These are phyloP conservation scores for Scelioninae gen. 1 DNA, from an alignment of 2,888 invertebrate species.

Conservation along the genomic window DNA sequence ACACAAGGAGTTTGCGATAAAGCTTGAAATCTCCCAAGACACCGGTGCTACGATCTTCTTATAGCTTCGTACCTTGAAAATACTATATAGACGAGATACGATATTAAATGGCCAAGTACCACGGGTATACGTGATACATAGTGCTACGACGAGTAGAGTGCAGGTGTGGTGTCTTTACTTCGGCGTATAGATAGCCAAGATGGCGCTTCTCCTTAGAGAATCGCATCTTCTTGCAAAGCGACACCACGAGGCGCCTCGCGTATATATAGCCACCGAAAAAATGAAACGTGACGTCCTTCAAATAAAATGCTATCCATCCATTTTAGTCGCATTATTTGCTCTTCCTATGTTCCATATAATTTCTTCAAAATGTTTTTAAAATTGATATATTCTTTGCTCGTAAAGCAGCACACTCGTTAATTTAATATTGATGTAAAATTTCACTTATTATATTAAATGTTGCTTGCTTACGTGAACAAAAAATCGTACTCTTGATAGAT, in stretches of 20 bases:
- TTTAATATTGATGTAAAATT: neutral
- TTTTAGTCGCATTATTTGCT: conserved; percentile 40
- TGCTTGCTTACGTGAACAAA: neutral
- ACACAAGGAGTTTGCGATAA: conserved; percentile 76
- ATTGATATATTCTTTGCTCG: conserved; percentile 24
- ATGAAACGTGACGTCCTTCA: conserved; percentile 64
- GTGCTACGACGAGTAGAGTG: conserved; percentile 65
- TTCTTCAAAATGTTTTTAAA: conserved; percentile 19
- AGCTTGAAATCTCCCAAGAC: conserved; percentile 68
- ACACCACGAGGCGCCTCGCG: conserved; percentile 66
- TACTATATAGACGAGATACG: conserved; percentile 71
- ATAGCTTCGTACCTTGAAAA: conserved; percentile 66
- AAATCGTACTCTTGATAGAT: neutral
- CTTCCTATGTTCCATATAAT: conserved; percentile 4
- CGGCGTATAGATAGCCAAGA: conserved; percentile 72
- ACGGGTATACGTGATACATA: conserved; percentile 70
- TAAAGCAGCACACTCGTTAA: neutral
- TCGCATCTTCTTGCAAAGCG: conserved; percentile 69
- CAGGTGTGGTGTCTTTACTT: conserved; percentile 69
- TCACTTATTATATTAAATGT: neutral
- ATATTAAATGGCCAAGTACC: conserved; percentile 75
- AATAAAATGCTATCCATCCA: conserved; percentile 61
- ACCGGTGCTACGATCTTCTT: conserved; percentile 69
- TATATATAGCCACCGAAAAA: conserved; percentile 68
- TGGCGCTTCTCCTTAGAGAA: conserved; percentile 69